phyloP scores from a whole-genome alignment of 1,140 invertebrate species.

The Pentalonia nigronervosa region DNA sequence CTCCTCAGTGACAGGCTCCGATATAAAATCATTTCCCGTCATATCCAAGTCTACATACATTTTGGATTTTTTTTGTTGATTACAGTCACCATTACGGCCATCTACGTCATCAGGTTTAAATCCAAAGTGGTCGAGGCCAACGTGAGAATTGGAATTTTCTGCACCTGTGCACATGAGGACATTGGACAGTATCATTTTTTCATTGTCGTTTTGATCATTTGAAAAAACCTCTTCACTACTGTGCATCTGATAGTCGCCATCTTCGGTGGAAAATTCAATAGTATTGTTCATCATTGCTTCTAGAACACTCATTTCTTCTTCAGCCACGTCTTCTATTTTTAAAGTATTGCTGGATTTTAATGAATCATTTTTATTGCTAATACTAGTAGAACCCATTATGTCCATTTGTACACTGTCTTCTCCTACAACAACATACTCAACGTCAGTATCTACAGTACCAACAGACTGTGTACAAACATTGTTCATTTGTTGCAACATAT shows the following conservation, averaged over 20 bases:
- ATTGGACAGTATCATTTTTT: constrained; percentile 53
- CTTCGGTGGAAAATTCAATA: constrained; percentile 51
- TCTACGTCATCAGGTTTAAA: constrained; percentile 37
- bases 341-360: neutral
- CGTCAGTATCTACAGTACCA: constrained; percentile 33
- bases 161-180: constrained; percentile 47
- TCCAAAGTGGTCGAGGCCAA: constrained; percentile 38
- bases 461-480: constrained; percentile 23
- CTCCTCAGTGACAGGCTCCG: constrained; percentile 42
- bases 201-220: constrained; percentile 52
- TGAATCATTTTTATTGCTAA: constrained; percentile 16
- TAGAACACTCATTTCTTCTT: constrained; percentile 51
- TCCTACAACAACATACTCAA: constrained; percentile 48
- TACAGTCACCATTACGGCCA: constrained; percentile 40
- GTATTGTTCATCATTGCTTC: constrained; percentile 55
- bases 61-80: constrained; percentile 44
- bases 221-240: constrained; percentile 53
- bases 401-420: constrained; percentile 47
- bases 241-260: constrained; percentile 53
- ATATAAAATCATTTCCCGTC: constrained; percentile 51
- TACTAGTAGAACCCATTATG: constrained; percentile 30
- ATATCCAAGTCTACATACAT: constrained; percentile 54
- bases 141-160: constrained; percentile 48
- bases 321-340: constrained; percentile 40
- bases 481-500: constrained; percentile 48